A percentile compares a stretch with the other conserved stretches of the same genome.
phyloP scores from a whole-genome alignment of 1,140 invertebrate genomes.

The Meteorus sp. region DNA sequence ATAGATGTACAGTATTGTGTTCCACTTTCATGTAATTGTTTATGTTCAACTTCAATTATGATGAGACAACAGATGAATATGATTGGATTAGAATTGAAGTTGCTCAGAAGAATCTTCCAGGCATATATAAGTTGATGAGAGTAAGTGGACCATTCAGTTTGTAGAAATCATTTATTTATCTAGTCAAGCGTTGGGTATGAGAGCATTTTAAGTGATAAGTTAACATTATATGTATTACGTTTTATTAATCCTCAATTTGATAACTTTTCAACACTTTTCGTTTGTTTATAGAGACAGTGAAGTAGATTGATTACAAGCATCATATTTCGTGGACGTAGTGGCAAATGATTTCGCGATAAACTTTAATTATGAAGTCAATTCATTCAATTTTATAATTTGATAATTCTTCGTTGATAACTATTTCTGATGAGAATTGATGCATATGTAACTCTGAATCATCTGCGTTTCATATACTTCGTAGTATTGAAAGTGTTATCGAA shows the following conservation, averaged over 20 bases:
- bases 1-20: slow-evolving; percentile 6
- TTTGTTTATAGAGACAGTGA: not conserved
- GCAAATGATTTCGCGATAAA: slow-evolving; percentile 17
- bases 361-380: not conserved
- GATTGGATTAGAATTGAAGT: slow-evolving; percentile 1
- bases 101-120: not conserved
- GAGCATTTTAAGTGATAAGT: not conserved
- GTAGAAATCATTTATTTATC: slow-evolving; percentile 31
- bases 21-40: slow-evolving; percentile 25
- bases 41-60: not conserved
- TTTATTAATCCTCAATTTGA: not conserved
- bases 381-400: slow-evolving; percentile 4
- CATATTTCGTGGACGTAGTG: slow-evolving; percentile 10
- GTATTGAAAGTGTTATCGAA: no score
- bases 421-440: no score
- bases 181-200: slow-evolving; percentile 27
- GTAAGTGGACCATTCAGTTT: slow-evolving; percentile 20
- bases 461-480: no score
- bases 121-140: not conserved
- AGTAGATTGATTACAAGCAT: slow-evolving; percentile 43
- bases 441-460: no score
- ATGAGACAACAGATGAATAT: not conserved
- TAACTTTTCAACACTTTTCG: not conserved
- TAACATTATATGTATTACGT: not conserved
- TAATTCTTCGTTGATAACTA: slow-evolving; percentile 20